Evolutionary conservation across 2,888 invertebrate genomes (phyloP).

Genomic region (Parnassius mnemosyne): DNA sequence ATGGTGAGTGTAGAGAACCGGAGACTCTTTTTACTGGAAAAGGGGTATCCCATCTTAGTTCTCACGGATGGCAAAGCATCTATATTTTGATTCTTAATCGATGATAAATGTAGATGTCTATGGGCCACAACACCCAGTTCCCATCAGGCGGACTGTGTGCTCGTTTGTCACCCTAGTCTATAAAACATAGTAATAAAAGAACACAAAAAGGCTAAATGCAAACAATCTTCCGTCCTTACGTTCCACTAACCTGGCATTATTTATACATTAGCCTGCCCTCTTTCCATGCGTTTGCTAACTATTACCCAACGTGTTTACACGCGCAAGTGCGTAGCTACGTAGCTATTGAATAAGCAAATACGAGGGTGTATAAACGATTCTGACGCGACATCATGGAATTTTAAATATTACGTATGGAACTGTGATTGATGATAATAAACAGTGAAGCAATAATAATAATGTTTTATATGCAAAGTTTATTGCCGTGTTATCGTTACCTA

Average conservation of each 20-base stretch:
- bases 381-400: background rate
- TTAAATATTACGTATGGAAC: background rate
- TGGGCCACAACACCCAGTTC: too few species aligned
- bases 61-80: too few species aligned
- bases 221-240: background rate
- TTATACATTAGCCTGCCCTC: conserved; percentile 1
- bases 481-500: too few species aligned
- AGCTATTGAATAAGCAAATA: conserved; percentile 4
- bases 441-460: background rate
- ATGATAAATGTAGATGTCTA: too few species aligned
- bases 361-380: background rate
- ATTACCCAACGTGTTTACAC: conserved; percentile 5
- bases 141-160: too few species aligned
- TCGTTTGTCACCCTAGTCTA: too few species aligned
- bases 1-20: too few species aligned
- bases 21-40: too few species aligned
- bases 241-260: conserved; percentile 7
- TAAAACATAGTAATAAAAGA: background rate
- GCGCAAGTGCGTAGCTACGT: conserved; percentile 1
- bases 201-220: conserved; percentile 1
- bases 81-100: too few species aligned
- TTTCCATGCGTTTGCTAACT: background rate
- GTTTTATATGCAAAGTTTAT: too few species aligned
- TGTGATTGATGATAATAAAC: background rate
- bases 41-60: too few species aligned